phyloP scores from a whole-genome alignment of 2,888 invertebrate species.

The Drosophila bunnanda region DNA sequence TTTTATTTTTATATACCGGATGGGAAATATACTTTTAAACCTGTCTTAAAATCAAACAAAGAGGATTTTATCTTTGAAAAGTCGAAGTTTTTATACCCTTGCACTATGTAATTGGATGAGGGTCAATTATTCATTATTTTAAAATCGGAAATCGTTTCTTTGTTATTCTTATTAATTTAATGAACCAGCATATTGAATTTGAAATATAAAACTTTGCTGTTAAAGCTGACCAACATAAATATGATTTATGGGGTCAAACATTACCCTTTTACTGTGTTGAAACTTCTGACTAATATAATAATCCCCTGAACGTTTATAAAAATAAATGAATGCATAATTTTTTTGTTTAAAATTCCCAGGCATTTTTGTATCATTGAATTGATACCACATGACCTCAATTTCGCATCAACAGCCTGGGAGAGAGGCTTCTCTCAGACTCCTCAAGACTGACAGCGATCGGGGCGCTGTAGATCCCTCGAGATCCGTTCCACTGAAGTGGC shows the following conservation, averaged over 20 bases:
- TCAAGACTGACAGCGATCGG: slow-evolving; percentile 63
- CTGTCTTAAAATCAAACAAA: too few species aligned
- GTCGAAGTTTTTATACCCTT: too few species aligned
- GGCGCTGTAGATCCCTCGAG: slow-evolving; percentile 55
- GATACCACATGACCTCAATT: slow-evolving; percentile 64
- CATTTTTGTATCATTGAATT: neutral
- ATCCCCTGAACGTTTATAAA: neutral
- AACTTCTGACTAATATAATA: neutral
- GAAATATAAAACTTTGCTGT: too few species aligned
- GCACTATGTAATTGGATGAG: too few species aligned
- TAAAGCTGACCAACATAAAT: too few species aligned
- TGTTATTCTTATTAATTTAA: too few species aligned
- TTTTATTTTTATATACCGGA: too few species aligned
- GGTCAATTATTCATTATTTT: too few species aligned
- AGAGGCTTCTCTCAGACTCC: slow-evolving; percentile 38
- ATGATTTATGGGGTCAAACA: neutral
- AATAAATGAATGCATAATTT: neutral
- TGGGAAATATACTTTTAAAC: too few species aligned
- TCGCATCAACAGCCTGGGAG: slow-evolving; percentile 28
- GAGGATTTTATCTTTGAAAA: too few species aligned
- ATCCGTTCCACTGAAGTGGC: slow-evolving; percentile 66
- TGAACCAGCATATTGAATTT: too few species aligned
- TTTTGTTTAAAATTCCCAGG: neutral
- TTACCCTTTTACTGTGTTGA: neutral
- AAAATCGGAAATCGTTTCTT: too few species aligned